Evolutionary conservation across 2,888 invertebrate genomes (phyloP).

Genomic region (Dasypolia templi): DNA sequence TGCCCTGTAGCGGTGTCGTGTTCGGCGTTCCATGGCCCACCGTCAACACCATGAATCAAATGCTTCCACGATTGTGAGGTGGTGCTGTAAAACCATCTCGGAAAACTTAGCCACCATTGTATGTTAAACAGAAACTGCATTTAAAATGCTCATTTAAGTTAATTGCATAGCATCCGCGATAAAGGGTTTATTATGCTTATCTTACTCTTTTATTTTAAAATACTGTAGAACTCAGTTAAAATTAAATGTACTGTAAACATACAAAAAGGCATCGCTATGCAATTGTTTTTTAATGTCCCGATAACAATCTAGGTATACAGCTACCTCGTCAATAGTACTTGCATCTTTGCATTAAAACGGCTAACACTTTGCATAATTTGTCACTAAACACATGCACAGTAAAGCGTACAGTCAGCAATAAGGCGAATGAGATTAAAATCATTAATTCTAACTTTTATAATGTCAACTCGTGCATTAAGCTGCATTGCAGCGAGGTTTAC

Average conservation of each 20-base stretch:
- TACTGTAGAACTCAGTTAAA: slow-evolving; percentile 51
- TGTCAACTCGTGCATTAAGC: slow-evolving; percentile 77
- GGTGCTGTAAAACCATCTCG: slow-evolving; percentile 39
- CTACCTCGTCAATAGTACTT: slow-evolving; percentile 46
- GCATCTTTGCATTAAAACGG: slow-evolving; percentile 65
- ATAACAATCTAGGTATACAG: slow-evolving; percentile 63
- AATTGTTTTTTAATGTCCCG: slow-evolving; percentile 62
- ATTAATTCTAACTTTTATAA: slow-evolving; percentile 80
- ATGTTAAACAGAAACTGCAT: slow-evolving; percentile 62
- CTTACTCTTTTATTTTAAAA: slow-evolving; percentile 51
- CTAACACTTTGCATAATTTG: slow-evolving; percentile 77
- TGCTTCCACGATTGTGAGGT: slow-evolving; percentile 28
- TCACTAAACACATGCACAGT: slow-evolving; percentile 73
- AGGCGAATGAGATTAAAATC: slow-evolving; percentile 76
- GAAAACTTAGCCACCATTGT: slow-evolving; percentile 57
- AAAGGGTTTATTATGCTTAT: slow-evolving; percentile 49
- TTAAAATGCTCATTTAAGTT: slow-evolving; percentile 62
- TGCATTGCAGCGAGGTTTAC: slow-evolving; percentile 77
- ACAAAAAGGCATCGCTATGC: slow-evolving; percentile 60
- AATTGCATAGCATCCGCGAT: slow-evolving; percentile 51
- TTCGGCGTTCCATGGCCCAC: slow-evolving; percentile 15
- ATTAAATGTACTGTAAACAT: slow-evolving; percentile 43
- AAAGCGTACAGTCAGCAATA: slow-evolving; percentile 71
- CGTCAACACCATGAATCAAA: slow-evolving; percentile 43
- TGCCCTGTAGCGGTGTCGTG: slow-evolving; percentile 17